Percentiles rank a stretch among this genome's conserved stretches.
These are phyloP conservation scores for Myiotriccus ornatus DNA, from an alignment of 2,797 vertebrate genomes.

Conservation along the genomic window DNA sequence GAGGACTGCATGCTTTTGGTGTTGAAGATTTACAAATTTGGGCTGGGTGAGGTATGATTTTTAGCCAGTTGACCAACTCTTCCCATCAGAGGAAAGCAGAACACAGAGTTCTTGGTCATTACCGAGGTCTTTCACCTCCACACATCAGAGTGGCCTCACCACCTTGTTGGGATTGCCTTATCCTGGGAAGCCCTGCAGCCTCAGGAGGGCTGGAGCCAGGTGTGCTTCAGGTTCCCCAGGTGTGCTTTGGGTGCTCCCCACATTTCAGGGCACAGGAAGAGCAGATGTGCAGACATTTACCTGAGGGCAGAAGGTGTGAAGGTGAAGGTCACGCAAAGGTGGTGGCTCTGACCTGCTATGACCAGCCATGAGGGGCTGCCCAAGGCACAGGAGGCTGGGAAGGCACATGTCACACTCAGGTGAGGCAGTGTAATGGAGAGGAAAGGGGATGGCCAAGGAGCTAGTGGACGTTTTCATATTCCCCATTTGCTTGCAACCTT, in stretches of 20 bases:
- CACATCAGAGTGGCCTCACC: accelerated
- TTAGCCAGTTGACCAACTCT: not conserved
- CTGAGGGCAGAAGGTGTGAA: not conserved
- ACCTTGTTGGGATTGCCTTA: not conserved
- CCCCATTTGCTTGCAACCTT: not conserved
- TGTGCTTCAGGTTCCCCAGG: not conserved
- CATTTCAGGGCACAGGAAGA: not conserved
- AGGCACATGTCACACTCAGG: accelerated
- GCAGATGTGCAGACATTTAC: accelerated
- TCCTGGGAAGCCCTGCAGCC: not conserved
- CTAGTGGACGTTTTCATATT: not conserved
- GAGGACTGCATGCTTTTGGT: not conserved
- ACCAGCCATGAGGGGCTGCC: not conserved
- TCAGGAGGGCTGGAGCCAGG: not conserved
- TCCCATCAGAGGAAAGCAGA: not conserved
- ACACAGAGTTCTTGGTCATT: not conserved
- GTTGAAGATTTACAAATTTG: not conserved
- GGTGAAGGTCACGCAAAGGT: accelerated
- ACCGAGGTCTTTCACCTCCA: not conserved
- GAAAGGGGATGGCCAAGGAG: not conserved
- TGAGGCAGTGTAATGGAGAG: not conserved
- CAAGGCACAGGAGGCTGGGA: not conserved
- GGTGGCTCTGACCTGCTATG: not conserved
- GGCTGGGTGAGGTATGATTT: not conserved
- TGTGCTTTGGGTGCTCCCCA: not conserved